These are phyloP conservation scores for Phaenicophaeus curvirostris DNA, from an alignment of 2,797 vertebrate genomes.

Conservation along the genomic window DNA sequence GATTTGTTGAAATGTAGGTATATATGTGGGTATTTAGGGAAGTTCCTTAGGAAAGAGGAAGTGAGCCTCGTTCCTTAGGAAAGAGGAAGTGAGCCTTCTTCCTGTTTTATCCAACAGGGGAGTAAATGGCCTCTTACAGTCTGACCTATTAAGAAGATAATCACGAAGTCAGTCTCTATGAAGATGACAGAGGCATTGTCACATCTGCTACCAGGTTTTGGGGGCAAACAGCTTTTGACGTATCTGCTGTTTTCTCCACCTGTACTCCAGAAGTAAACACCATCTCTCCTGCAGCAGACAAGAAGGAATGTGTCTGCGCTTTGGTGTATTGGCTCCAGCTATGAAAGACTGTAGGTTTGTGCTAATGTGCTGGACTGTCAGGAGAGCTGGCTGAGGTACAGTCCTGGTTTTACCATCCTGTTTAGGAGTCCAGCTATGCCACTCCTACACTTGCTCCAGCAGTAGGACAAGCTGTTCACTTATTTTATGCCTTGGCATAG, in stretches of 20 bases:
- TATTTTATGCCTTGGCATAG: neutral
- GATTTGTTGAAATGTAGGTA: neutral
- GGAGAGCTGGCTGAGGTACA: neutral
- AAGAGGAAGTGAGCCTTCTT: too few relatives aligned
- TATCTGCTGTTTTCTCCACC: neutral
- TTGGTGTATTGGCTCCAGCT: neutral
- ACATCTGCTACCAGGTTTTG: neutral
- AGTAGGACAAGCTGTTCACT: neutral
- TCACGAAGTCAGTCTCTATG: neutral
- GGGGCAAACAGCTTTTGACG: rapidly evolving
- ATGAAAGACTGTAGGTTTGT: neutral
- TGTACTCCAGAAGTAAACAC: neutral
- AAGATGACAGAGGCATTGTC: neutral
- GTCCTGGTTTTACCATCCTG: neutral
- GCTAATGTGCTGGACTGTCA: neutral
- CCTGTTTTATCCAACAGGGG: neutral
- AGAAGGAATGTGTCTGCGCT: rapidly evolving
- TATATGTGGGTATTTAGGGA: neutral
- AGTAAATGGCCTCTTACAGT: neutral
- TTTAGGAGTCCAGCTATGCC: neutral
- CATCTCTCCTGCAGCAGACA: neutral
- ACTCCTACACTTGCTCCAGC: neutral
- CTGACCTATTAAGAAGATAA: neutral
- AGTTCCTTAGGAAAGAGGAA: neutral
- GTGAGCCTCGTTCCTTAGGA: too few relatives aligned